Conservation (phyloP, 2,113 vertebrate genomes). For the Xiphophorus maculatus region DNA sequence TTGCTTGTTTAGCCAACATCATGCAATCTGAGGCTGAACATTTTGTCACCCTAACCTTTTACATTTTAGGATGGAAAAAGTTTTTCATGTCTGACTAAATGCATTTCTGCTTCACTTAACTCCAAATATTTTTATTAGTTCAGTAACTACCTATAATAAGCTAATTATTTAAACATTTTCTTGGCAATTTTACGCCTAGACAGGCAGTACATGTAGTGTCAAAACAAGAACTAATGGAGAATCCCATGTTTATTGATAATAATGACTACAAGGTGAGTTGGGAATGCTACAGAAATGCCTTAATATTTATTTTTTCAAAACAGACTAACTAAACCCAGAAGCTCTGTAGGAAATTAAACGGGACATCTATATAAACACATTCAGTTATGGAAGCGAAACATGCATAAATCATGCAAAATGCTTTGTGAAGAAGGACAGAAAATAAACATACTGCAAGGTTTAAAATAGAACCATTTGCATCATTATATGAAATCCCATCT, state of each 20-base stretch:
- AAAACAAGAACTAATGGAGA: background rate
- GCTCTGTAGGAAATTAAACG: no score
- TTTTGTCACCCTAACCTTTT: background rate
- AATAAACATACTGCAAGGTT: no score
- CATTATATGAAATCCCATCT: background rate
- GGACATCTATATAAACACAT: background rate
- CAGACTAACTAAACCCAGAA: background rate
- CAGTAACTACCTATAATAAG: background rate
- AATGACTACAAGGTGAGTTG: background rate
- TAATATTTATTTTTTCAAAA: background rate
- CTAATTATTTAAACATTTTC: no score
- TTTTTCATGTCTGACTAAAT: background rate
- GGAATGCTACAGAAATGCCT: background rate
- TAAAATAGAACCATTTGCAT: background rate
- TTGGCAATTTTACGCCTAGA: no score
- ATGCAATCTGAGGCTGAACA: background rate
- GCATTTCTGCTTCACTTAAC: background rate
- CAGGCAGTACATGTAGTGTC: background rate
- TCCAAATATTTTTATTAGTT: background rate
- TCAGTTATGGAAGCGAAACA: background rate
- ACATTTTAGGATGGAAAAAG: background rate
- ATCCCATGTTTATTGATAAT: background rate
- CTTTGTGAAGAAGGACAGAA: background rate
- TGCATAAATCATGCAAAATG: background rate
- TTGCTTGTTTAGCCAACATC: background rate